phyloP scores from a whole-genome alignment of 2,797 vertebrate species.

The Scomberomorus guttatus region DNA sequence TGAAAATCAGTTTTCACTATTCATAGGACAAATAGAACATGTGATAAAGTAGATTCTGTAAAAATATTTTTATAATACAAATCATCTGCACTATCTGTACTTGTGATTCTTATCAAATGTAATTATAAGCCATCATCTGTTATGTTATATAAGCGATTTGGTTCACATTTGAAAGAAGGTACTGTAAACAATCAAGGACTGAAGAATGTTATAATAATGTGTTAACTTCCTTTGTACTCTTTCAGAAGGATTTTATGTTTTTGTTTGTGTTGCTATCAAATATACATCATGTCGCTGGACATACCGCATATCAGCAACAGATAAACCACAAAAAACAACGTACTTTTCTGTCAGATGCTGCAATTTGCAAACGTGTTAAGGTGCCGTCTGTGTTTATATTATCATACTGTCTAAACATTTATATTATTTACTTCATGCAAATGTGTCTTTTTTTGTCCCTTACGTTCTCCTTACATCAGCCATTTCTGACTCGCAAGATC shows the following conservation, averaged over 20 bases:
- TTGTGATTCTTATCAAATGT: constrained; percentile 11
- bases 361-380: background rate
- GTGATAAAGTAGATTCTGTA: constrained; percentile 22
- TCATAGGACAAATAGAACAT: constrained; percentile 11
- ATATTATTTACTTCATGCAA: constrained; percentile 5
- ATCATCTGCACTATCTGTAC: constrained; percentile 19
- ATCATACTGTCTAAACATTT: constrained; percentile 9
- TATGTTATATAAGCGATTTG: constrained; percentile 14
- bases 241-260: constrained; percentile 3
- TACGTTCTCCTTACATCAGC: background rate
- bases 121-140: constrained; percentile 21
- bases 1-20: constrained; percentile 17
- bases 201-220: constrained; percentile 1
- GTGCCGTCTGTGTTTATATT: constrained; percentile 5
- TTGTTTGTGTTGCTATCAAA: constrained; percentile 17
- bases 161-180: constrained; percentile 25
- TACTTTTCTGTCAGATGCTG: background rate
- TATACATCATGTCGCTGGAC: constrained; percentile 7
- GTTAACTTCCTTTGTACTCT: background rate
- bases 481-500: background rate
- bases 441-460: background rate
- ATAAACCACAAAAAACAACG: background rate
- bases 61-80: constrained; percentile 62
- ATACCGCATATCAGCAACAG: constrained; percentile 18
- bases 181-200: background rate